Percentiles rank a stretch among this genome's conserved stretches.
Evolutionary conservation across 2,113 vertebrate species (phyloP).

Genomic region (Pituophis catenifer): DNA sequence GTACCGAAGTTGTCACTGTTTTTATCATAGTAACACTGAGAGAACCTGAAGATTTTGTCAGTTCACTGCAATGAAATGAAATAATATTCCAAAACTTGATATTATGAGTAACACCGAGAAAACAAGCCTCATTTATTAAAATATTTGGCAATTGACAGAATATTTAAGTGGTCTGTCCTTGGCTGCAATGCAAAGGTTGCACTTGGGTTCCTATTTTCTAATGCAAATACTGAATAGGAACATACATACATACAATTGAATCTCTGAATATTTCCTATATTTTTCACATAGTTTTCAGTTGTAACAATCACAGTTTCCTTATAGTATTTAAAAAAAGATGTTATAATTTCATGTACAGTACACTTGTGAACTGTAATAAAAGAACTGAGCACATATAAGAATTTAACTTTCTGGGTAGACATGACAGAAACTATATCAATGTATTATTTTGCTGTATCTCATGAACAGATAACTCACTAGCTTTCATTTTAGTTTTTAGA

Average conservation of each 20-base stretch:
- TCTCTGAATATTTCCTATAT: slow-evolving; percentile 31
- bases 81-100: slow-evolving; percentile 10
- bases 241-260: slow-evolving; percentile 22
- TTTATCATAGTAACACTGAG: slow-evolving; percentile 35
- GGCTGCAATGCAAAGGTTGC: background rate
- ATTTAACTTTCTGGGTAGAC: slow-evolving; percentile 17
- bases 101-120: slow-evolving; percentile 3
- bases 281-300: slow-evolving; percentile 28
- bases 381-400: slow-evolving; percentile 24
- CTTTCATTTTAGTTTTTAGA: background rate
- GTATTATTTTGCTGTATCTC: background rate
- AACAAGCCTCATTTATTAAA: slow-evolving; percentile 38
- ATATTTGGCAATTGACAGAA: slow-evolving; percentile 62
- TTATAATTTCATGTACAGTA: slow-evolving; percentile 25
- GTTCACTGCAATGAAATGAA: slow-evolving; percentile 26
- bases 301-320: slow-evolving; percentile 29
- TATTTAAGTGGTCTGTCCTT: slow-evolving; percentile 26
- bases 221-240: slow-evolving; percentile 31
- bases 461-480: background rate
- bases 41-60: slow-evolving; percentile 43
- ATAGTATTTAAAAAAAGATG: slow-evolving; percentile 20
- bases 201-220: background rate
- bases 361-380: background rate
- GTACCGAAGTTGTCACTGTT: background rate
- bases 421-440: slow-evolving; percentile 32